A percentile compares a stretch with the other conserved stretches of the same genome.
Evolutionary conservation across 2,797 vertebrate species (phyloP).

Genomic region (Karalla daura): DNA sequence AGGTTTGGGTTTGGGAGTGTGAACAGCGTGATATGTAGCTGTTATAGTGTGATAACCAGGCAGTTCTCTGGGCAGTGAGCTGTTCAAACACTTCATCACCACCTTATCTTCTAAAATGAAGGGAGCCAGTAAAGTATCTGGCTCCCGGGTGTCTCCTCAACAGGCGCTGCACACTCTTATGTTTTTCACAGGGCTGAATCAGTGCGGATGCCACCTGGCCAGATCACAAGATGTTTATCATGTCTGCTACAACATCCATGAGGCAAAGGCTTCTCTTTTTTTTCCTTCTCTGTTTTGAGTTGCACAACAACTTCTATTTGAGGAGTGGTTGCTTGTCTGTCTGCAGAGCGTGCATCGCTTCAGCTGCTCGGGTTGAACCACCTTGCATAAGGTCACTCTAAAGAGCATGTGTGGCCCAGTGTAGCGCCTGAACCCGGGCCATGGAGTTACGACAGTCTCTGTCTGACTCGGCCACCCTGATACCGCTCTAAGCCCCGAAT

Average conservation of each 20-base stretch:
- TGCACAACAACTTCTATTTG: background rate
- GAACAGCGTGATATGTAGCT: slow-evolving; percentile 1
- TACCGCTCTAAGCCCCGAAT: background rate
- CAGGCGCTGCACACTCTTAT: slow-evolving; percentile 18
- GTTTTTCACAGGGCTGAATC: background rate
- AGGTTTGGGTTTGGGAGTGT: slow-evolving; percentile 3
- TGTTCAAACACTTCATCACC: slow-evolving; percentile 24
- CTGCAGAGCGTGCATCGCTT: background rate
- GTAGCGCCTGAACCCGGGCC: slow-evolving; percentile 27
- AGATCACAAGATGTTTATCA: background rate
- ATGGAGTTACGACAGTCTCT: background rate
- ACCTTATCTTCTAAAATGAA: slow-evolving; percentile 28
- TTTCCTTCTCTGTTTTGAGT: background rate
- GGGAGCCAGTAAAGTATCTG: slow-evolving; percentile 15
- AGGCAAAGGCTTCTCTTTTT: background rate
- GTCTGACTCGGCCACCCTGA: slow-evolving; percentile 1
- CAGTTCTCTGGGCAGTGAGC: slow-evolving; percentile 13
- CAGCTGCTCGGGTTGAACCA: background rate
- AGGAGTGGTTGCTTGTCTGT: background rate
- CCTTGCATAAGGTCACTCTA: background rate
- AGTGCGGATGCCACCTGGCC: background rate
- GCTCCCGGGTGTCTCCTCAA: slow-evolving; percentile 27
- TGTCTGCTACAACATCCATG: background rate
- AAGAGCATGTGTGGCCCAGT: slow-evolving; percentile 15
- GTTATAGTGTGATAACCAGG: slow-evolving; percentile 11